Conservation (phyloP, 2,113 vertebrate species). For the Dicerorhinus sumatrensis region DNA sequence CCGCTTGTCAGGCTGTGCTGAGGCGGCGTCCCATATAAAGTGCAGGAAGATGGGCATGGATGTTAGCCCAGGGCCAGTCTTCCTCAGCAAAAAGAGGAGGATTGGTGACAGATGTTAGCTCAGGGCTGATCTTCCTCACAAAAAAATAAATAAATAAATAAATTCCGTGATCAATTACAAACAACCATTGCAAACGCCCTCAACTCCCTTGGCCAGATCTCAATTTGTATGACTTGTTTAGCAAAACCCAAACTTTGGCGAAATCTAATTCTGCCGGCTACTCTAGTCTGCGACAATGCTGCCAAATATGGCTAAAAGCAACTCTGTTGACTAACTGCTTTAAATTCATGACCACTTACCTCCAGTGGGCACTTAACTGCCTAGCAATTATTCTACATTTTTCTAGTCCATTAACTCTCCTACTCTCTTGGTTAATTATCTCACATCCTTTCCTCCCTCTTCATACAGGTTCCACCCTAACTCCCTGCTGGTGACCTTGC, state of each 20-base stretch:
- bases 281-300: too few species aligned
- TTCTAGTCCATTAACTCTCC: slow-evolving; percentile 67
- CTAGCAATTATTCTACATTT: slow-evolving; percentile 57
- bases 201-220: not conserved
- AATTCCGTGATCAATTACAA: not conserved
- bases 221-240: not conserved
- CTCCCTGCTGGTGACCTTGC: not conserved
- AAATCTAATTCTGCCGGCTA: not conserved
- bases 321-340: not conserved
- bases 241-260: not conserved
- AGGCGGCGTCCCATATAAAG: too few species aligned
- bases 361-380: slow-evolving; percentile 62
- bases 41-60: too few species aligned
- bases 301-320: not conserved
- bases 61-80: too few species aligned
- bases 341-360: slow-evolving; percentile 42
- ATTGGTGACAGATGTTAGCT: too few species aligned
- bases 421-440: slow-evolving; percentile 65
- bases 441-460: slow-evolving; percentile 41
- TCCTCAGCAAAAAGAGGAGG: too few species aligned
- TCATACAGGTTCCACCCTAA: not conserved
- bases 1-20: too few species aligned
- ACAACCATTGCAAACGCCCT: not conserved
- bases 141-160: too few species aligned
- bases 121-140: too few species aligned